Conservation (phyloP, 2,113 vertebrate genomes). For the Proteles cristata region DNA sequence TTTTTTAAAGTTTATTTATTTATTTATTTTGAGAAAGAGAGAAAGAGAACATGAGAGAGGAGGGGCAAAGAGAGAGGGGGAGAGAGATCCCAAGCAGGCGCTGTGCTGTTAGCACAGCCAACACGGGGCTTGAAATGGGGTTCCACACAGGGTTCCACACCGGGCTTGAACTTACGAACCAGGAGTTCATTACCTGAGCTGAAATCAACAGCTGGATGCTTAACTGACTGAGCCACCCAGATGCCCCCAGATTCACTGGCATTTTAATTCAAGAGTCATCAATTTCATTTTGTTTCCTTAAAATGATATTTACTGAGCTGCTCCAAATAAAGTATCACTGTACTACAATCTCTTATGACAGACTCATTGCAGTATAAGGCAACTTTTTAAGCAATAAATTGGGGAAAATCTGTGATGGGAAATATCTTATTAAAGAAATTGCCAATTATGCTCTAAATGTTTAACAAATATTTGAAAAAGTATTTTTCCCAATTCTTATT, state of each 20-base stretch:
- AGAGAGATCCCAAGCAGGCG: too few species aligned
- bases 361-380: neutral
- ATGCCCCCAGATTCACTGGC: neutral
- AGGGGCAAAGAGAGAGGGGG: too few species aligned
- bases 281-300: conserved; percentile 13
- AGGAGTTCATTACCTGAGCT: too few species aligned
- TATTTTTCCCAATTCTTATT: neutral
- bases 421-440: neutral
- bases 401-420: neutral
- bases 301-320: neutral
- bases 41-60: too few species aligned
- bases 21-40: too few species aligned
- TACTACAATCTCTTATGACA: neutral
- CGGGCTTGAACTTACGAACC: too few species aligned
- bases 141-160: too few species aligned
- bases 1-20: too few species aligned
- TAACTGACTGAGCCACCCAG: too few species aligned
- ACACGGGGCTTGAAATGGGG: too few species aligned
- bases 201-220: too few species aligned
- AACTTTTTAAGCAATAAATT: neutral
- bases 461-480: neutral
- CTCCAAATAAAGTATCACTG: neutral
- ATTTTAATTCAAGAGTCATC: conserved; percentile 25
- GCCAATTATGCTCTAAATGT: neutral
- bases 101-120: too few species aligned